Evolutionary conservation across 2,888 invertebrate genomes (phyloP).

Genomic region (Tubulanus polymorphus): DNA sequence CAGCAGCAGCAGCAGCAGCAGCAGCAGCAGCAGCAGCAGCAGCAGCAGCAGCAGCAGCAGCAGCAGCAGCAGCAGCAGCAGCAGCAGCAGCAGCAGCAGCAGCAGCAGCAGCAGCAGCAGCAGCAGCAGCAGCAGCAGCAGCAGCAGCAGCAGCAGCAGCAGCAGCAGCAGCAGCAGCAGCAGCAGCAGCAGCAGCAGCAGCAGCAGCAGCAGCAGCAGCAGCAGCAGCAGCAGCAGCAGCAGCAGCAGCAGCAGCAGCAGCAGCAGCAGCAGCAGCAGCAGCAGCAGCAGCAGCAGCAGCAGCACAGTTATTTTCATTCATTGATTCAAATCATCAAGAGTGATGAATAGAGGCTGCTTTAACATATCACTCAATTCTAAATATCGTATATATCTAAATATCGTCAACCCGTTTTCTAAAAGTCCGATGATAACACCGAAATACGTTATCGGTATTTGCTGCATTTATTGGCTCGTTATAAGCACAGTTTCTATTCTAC

Average conservation of each 20-base stretch:
- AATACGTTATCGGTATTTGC: too few species aligned
- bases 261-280: background rate
- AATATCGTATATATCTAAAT: too few species aligned
- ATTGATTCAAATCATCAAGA: too few species aligned
- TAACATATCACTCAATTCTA: too few species aligned
- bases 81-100: background rate
- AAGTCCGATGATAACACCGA: too few species aligned
- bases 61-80: constrained; percentile 3
- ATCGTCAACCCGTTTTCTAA: too few species aligned
- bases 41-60: constrained; percentile 1
- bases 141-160: constrained; percentile 3
- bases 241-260: constrained; percentile 3
- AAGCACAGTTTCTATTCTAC: too few species aligned
- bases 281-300: background rate
- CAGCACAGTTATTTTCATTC: constrained; percentile 1
- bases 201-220: background rate
- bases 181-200: constrained; percentile 2
- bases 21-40: constrained; percentile 2
- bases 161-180: constrained; percentile 1
- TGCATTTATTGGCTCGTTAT: too few species aligned
- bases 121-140: constrained; percentile 9
- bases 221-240: background rate
- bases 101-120: constrained; percentile 6
- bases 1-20: constrained; percentile 1
- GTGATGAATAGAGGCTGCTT: too few species aligned